A percentile compares a stretch with the other conserved stretches of the same genome.
These are phyloP conservation scores for Caenorhabditis zanzibari DNA, from an alignment of 2,888 invertebrate species.

Conservation along the genomic window DNA sequence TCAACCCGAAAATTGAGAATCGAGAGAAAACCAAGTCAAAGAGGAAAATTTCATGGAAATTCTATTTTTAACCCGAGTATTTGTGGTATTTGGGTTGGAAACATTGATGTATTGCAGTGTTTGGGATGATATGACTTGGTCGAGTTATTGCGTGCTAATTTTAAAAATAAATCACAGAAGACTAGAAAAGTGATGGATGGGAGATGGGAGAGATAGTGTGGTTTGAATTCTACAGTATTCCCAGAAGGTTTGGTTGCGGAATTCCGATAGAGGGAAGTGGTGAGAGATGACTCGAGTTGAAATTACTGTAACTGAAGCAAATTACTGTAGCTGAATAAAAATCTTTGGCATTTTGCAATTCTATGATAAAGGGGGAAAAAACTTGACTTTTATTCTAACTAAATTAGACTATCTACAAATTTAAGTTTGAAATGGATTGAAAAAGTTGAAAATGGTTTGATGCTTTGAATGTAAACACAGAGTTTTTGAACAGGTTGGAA, in stretches of 20 bases:
- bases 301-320: no score
- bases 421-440: no score
- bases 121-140: conserved; percentile 23
- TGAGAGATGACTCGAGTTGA: no score
- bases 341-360: no score
- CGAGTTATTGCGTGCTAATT: not conserved
- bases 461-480: no score
- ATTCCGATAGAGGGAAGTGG: no score
- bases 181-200: not conserved
- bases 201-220: not conserved
- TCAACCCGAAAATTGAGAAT: conserved; percentile 7
- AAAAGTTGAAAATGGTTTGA: no score
- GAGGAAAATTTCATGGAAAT: conserved; percentile 59
- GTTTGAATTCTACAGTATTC: not conserved
- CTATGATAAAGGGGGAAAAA: no score
- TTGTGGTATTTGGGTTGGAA: conserved; percentile 33
- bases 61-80: conserved; percentile 39
- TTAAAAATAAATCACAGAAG: not conserved
- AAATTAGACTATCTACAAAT: no score
- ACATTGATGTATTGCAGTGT: conserved; percentile 1
- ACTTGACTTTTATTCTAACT: no score
- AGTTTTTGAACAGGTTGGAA: no score
- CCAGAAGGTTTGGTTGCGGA: not conserved
- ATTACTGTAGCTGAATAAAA: no score
- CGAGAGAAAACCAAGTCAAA: conserved; percentile 20